Base-by-base conservation (phyloP, 2,797 vertebrate species). In the Chelon auratus region DNA sequence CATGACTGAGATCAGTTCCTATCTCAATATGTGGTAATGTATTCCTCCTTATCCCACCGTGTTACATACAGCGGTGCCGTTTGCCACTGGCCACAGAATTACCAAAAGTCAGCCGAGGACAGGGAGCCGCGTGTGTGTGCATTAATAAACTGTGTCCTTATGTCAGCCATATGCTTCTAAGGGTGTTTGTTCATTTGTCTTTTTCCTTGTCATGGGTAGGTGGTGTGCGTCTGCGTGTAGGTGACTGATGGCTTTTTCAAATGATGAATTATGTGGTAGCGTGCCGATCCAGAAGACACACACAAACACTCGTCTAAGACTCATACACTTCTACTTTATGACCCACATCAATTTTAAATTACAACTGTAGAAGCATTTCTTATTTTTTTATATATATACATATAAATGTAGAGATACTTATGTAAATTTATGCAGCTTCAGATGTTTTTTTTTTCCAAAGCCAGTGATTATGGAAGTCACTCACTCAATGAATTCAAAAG, bases 351-450 rank as follows among this genome's bases (percentile, higher is more conserved):
- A 51, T 70, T 64, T 52, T 33, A 67, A 55, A 71, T 68, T 20
- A 33, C n/a, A 52, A 22, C 9, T 56, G 42, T 50, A 5, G 56
- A 72, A 64, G 9, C 43, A 45, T 62, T 52, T 69, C 43, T 58
- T 51, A 11, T 15, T 55, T 57, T 72, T 64, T 13, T 22, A 22
- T 30, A n/a, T 11, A 67, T 26, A 26, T 26, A 26, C 24, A 26
- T 26, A 4, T 40, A 26, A 37, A 54, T 43, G 6, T 18, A 20
- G 8, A 33, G 26, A 68, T 56, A 69, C 6, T 70, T 68, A 73
- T 83, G 67, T 30, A 43, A 68, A 82, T 80, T 3, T 72, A 81
- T 84, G 75, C 65, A 81, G 68, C 60, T 56, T 60, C 12, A 13
- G 53, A 47, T 65, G 52, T 69, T 77, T 65, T 56, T 75, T 76